Conservation (phyloP, 92 coral and sea anemone species). For the Porites rus region DNA sequence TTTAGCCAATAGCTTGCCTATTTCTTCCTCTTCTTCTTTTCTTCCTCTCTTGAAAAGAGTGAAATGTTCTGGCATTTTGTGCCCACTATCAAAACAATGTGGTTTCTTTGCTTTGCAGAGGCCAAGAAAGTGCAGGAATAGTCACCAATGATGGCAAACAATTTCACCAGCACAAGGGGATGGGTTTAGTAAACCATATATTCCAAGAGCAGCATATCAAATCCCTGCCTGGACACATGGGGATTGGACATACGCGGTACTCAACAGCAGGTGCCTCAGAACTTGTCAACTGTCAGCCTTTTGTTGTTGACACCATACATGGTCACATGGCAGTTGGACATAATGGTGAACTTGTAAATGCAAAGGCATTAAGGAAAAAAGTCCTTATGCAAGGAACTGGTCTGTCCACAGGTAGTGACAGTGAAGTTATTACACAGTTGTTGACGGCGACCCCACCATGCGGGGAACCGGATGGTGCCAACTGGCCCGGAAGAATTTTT, state of each 20-base stretch:
- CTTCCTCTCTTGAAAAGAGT: too few species aligned
- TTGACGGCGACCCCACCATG: constrained; percentile 92
- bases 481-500: constrained; percentile 94
- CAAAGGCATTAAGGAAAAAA: constrained; percentile 82
- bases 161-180: constrained; percentile 92
- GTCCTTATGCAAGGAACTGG: constrained; percentile 87
- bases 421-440: constrained; percentile 94
- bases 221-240: constrained; percentile 90
- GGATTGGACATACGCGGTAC: constrained; percentile 97
- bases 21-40: too few species aligned
- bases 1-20: too few species aligned
- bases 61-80: too few species aligned
- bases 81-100: too few species aligned
- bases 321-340: constrained; percentile 97
- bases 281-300: constrained; percentile 95
- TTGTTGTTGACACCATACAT: constrained; percentile 96
- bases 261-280: constrained; percentile 95
- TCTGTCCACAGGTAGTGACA: constrained; percentile 93
- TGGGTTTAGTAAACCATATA: constrained; percentile 90
- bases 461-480: constrained; percentile 96
- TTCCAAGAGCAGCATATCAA: constrained; percentile 82
- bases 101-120: constrained; percentile 55
- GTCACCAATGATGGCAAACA: constrained; percentile 87
- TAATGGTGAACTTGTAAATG: constrained; percentile 96
- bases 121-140: constrained; percentile 98